phyloP scores from a whole-genome alignment of 2,888 invertebrate genomes.

The Pristionchus entomophagus region DNA sequence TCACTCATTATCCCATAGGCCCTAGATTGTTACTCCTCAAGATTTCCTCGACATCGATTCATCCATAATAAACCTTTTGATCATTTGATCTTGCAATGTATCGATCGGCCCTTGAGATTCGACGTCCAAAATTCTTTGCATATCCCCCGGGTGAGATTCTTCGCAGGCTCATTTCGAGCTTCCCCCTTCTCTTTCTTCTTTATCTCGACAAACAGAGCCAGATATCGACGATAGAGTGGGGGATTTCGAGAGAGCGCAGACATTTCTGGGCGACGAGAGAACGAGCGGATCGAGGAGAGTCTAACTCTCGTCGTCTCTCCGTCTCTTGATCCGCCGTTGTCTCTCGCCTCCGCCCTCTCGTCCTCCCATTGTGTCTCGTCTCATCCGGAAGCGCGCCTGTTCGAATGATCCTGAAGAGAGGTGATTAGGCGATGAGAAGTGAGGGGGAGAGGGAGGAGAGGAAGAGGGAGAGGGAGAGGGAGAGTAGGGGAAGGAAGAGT shows the following conservation, averaged over 20 bases:
- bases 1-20: slow-evolving; percentile 26
- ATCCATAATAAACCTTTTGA: slow-evolving; percentile 15
- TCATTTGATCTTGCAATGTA: neutral
- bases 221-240: neutral
- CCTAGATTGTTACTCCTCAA: neutral
- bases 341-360: neutral
- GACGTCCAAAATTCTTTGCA: neutral
- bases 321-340: neutral
- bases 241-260: neutral
- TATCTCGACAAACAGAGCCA: slow-evolving; percentile 12
- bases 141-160: slow-evolving; percentile 29
- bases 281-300: neutral
- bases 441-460: slow-evolving; percentile 2
- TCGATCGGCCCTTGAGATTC: neutral
- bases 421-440: slow-evolving; percentile 40
- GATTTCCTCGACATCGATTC: neutral
- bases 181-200: neutral
- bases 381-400: slow-evolving; percentile 42
- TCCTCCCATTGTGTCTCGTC: neutral
- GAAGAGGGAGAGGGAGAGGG: neutral
- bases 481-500: neutral
- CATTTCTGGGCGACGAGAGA: neutral
- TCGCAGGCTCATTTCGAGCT: slow-evolving; percentile 39
- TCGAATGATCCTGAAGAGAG: slow-evolving; percentile 37
- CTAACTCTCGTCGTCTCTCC: neutral